Conservation (phyloP, 2,888 invertebrate genomes). For the Meiosimyza platycephala region DNA sequence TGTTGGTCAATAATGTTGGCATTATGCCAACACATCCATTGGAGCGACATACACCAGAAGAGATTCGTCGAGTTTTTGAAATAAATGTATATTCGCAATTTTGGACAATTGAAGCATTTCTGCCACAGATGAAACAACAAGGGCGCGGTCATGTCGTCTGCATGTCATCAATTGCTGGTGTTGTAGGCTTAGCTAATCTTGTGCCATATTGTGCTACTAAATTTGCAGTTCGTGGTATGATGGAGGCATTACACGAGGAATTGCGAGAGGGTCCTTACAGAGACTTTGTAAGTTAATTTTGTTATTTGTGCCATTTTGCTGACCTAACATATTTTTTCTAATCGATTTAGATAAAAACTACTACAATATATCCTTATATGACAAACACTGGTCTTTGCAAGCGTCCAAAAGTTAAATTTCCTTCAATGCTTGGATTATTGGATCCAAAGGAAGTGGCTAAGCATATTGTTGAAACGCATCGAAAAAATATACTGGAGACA, state of each 20-base stretch:
- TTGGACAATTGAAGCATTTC: conserved; percentile 80
- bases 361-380: conserved; percentile 88
- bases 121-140: conserved; percentile 80
- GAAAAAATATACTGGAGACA: conserved; percentile 72
- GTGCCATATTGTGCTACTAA: conserved; percentile 87
- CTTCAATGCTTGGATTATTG: conserved; percentile 74
- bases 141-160: conserved; percentile 83
- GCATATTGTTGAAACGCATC: conserved; percentile 76
- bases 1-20: conserved; percentile 88
- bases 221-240: conserved; percentile 85
- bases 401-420: conserved; percentile 79
- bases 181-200: conserved; percentile 78
- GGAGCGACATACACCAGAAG: conserved; percentile 73
- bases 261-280: conserved; percentile 70
- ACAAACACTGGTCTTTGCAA: conserved; percentile 88
- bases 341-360: conserved; percentile 75
- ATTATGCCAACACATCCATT: conserved; percentile 84
- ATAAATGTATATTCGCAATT: conserved; percentile 84
- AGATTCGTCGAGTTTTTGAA: conserved; percentile 78
- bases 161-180: conserved; percentile 81
- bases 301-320: not conserved
- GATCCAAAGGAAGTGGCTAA: conserved; percentile 75
- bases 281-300: conserved; percentile 53
- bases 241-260: conserved; percentile 86
- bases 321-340: not conserved